Evolutionary conservation across 2,797 vertebrate species (phyloP).

Genomic region (Hemitrygon akajei): DNA sequence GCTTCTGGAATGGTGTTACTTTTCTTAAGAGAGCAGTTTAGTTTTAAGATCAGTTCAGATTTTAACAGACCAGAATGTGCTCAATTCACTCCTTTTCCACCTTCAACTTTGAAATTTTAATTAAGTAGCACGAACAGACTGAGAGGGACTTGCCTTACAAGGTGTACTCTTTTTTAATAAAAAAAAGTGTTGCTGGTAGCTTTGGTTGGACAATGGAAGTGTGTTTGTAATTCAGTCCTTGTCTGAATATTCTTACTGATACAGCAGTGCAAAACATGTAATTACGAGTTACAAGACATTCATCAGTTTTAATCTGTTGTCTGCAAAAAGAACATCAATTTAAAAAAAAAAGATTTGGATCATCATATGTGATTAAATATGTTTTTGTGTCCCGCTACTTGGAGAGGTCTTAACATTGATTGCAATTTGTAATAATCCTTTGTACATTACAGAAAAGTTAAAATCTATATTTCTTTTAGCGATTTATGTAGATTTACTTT

Average conservation of each 20-base stretch:
- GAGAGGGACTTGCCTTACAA: constrained; percentile 42
- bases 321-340: constrained; percentile 62
- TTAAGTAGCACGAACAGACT: constrained; percentile 49
- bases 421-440: constrained; percentile 54
- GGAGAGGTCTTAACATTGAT: constrained; percentile 50
- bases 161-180: constrained; percentile 48
- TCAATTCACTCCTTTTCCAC: too few relatives aligned
- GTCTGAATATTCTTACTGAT: constrained; percentile 40
- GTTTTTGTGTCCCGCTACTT: constrained; percentile 53
- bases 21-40: not conserved
- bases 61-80: not conserved
- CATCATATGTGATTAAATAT: constrained; percentile 64
- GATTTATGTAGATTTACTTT: constrained; percentile 40
- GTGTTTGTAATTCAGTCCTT: constrained; percentile 57
- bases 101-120: constrained; percentile 38
- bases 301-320: constrained; percentile 58
- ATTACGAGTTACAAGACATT: constrained; percentile 59
- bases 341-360: constrained; percentile 57
- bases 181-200: constrained; percentile 52
- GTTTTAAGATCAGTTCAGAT: not conserved
- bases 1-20: not conserved
- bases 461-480: constrained; percentile 39
- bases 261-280: constrained; percentile 58
- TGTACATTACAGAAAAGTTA: constrained; percentile 49
- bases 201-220: constrained; percentile 57